Conservation (phyloP, 2,113 vertebrate species). For the Larimichthys crocea region DNA sequence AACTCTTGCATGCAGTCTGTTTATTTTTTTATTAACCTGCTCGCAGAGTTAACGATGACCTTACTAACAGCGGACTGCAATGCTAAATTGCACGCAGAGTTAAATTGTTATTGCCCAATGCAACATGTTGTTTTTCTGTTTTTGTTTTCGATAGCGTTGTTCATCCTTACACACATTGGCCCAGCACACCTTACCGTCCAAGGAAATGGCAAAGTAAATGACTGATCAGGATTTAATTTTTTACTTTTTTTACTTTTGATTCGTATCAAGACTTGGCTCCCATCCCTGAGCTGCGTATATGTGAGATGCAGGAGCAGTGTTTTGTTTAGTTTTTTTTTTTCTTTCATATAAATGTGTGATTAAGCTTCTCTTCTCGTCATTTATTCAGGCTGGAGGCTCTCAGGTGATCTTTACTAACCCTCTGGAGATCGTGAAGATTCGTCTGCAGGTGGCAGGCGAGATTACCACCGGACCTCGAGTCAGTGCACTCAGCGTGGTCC, state of each 20-base stretch:
- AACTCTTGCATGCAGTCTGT: conserved; percentile 18
- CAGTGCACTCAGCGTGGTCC: conserved; percentile 92
- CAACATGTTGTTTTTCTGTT: conserved; percentile 47
- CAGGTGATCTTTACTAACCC: conserved; percentile 99
- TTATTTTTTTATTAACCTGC: background rate
- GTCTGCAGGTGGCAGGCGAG: conserved; percentile 97
- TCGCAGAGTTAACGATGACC: background rate
- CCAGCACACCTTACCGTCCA: conserved; percentile 39
- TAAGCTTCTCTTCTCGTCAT: background rate
- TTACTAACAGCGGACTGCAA: conserved; percentile 31
- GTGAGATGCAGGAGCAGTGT: conserved; percentile 24
- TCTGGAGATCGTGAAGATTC: conserved; percentile 99
- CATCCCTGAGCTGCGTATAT: conserved; percentile 33
- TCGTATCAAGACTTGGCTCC: conserved; percentile 33
- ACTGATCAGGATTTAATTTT: conserved; percentile 34
- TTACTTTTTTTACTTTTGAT: conserved; percentile 22
- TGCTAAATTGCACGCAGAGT: conserved; percentile 4
- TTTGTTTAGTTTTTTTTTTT: background rate
- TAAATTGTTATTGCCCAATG: conserved; percentile 29
- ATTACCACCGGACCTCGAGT: conserved; percentile 97
- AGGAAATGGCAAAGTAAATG: conserved; percentile 57
- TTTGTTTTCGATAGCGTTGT: conserved; percentile 53
- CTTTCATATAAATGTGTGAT: background rate
- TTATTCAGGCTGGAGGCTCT: conserved; percentile 92
- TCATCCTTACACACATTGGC: conserved; percentile 55